phyloP scores from a whole-genome alignment of 2,113 vertebrate species.

The Halcyon senegalensis region DNA sequence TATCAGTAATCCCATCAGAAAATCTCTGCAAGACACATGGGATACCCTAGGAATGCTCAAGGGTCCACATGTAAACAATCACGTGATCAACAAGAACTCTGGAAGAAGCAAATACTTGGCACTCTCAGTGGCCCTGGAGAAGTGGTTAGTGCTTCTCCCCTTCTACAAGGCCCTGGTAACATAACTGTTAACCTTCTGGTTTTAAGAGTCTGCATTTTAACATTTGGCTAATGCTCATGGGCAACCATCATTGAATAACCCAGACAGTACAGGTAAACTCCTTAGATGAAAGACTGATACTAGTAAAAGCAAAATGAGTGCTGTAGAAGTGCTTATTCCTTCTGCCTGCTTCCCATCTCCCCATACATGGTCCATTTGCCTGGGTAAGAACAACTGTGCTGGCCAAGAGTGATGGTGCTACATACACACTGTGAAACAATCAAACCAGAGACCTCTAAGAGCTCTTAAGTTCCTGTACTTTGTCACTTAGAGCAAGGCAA shows the following conservation, averaged over 20 bases:
- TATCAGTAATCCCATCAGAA: background rate
- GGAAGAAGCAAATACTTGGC: background rate
- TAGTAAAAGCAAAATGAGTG: background rate
- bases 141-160: background rate
- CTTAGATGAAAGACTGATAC: background rate
- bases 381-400: background rate
- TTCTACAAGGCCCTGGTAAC: background rate
- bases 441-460: background rate
- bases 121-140: background rate
- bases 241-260: background rate
- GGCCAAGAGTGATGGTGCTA: background rate
- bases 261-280: background rate
- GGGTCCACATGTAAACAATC: background rate
- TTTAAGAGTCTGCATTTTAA: background rate
- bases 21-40: background rate
- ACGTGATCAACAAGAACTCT: background rate
- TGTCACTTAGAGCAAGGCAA: constrained; percentile 12
- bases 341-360: background rate
- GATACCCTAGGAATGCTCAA: background rate
- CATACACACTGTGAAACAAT: background rate
- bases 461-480: background rate
- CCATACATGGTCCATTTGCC: background rate
- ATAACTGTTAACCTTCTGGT: background rate
- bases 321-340: background rate
- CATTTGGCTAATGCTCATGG: background rate